Conservation (phyloP, 2,888 invertebrate genomes). For the Nomada hirtipes region DNA sequence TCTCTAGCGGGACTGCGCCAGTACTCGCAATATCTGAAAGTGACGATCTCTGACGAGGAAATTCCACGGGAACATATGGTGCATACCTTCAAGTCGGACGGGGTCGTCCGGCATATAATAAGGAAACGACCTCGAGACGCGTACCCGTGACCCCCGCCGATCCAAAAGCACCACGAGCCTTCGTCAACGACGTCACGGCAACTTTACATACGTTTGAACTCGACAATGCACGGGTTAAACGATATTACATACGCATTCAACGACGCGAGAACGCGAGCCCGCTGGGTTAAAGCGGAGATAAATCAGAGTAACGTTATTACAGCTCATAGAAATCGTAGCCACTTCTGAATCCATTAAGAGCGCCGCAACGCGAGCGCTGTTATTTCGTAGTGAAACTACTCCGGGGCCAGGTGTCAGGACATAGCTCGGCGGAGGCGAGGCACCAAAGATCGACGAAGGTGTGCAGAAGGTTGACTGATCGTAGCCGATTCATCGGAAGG, state of each 20-base stretch:
- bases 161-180: constrained; percentile 60
- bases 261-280: constrained; percentile 62
- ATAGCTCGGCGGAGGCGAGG: constrained; percentile 7
- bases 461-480: constrained; percentile 68
- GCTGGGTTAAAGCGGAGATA: constrained; percentile 78
- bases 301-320: constrained; percentile 80
- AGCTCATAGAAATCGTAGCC: constrained; percentile 77
- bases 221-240: constrained; percentile 80
- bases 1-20: not conserved
- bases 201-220: constrained; percentile 81
- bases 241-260: constrained; percentile 77
- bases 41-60: constrained; percentile 25
- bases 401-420: constrained; percentile 56
- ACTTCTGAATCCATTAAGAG: constrained; percentile 78
- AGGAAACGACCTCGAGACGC: constrained; percentile 71
- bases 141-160: constrained; percentile 65
- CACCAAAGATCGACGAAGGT: not conserved
- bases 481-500: constrained; percentile 67
- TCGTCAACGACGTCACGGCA: constrained; percentile 77
- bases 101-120: constrained; percentile 68
- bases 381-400: constrained; percentile 62
- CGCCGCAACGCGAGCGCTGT: constrained; percentile 41
- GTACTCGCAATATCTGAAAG: constrained; percentile 21
- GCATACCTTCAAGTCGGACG: constrained; percentile 28
- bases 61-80: constrained; percentile 19